phyloP scores from a whole-genome alignment of 2,888 invertebrate species.

The Tetanocera ferruginea region DNA sequence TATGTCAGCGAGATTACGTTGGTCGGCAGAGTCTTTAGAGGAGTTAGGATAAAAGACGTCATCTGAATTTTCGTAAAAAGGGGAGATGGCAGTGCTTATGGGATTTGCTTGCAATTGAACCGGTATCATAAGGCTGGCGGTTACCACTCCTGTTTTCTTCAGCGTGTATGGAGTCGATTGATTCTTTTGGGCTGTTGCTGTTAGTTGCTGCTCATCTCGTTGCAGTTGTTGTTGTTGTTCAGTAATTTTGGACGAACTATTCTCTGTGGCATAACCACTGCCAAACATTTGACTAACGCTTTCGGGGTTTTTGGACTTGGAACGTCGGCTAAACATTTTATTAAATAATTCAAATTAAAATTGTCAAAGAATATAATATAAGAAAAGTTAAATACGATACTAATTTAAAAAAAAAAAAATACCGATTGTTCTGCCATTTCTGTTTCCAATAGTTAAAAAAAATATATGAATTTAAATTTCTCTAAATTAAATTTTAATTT shows the following conservation, averaged over 20 bases:
- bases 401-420: too few relatives aligned
- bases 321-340: conserved; percentile 34
- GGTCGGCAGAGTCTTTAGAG: neutral
- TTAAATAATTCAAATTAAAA: too few relatives aligned
- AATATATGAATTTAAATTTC: neutral
- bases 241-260: neutral
- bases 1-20: conserved; percentile 75
- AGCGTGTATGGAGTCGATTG: conserved; percentile 74
- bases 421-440: too few relatives aligned
- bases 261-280: conserved; percentile 19
- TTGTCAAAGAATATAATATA: too few relatives aligned
- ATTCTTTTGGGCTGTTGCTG: conserved; percentile 68
- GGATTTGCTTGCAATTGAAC: conserved; percentile 53
- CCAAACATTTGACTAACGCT: conserved; percentile 42
- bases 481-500: too few relatives aligned
- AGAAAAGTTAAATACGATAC: too few relatives aligned
- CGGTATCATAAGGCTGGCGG: conserved; percentile 87
- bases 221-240: conserved; percentile 32
- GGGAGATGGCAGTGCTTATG: neutral
- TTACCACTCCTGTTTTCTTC: conserved; percentile 76
- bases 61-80: neutral
- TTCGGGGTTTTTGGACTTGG: conserved; percentile 46
- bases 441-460: too few relatives aligned
- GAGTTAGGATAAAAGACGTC: neutral
- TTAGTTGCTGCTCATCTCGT: conserved; percentile 20